Conservation (phyloP, 2,888 invertebrate species). For the Pristionchus exspectatus region DNA sequence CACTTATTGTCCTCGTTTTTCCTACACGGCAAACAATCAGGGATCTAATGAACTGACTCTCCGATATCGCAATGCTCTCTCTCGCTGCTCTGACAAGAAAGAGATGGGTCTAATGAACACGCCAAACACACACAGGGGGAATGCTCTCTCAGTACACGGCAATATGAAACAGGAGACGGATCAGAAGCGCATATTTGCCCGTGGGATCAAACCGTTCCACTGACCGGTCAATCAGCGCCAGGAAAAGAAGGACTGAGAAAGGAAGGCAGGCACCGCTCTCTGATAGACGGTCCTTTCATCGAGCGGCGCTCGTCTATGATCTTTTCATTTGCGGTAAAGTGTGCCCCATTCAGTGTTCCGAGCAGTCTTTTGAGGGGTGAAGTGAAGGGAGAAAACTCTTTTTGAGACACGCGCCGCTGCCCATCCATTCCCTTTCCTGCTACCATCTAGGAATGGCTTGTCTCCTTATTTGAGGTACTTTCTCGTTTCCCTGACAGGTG, state of each 20-base stretch:
- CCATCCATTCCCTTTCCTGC: not conserved
- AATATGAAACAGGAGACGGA: not conserved
- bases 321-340: conserved; percentile 43
- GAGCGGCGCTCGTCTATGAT: not conserved
- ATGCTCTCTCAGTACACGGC: not conserved
- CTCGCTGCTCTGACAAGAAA: no score
- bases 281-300: not conserved
- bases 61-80: not conserved
- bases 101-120: no score
- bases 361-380: conserved; percentile 24
- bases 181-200: not conserved
- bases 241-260: not conserved
- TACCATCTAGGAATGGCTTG: no score
- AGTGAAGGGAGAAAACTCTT: conserved; percentile 24
- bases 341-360: conserved; percentile 15
- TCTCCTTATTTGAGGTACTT: not conserved
- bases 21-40: not conserved
- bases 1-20: conserved; percentile 30
- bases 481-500: not conserved
- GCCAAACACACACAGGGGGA: not conserved
- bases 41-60: conserved; percentile 13
- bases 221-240: not conserved
- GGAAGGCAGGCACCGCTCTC: not conserved
- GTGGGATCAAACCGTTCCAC: not conserved
- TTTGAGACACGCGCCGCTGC: not conserved